Conservation (phyloP, 2,113 vertebrate genomes). For the Neofelis nebulosa region DNA sequence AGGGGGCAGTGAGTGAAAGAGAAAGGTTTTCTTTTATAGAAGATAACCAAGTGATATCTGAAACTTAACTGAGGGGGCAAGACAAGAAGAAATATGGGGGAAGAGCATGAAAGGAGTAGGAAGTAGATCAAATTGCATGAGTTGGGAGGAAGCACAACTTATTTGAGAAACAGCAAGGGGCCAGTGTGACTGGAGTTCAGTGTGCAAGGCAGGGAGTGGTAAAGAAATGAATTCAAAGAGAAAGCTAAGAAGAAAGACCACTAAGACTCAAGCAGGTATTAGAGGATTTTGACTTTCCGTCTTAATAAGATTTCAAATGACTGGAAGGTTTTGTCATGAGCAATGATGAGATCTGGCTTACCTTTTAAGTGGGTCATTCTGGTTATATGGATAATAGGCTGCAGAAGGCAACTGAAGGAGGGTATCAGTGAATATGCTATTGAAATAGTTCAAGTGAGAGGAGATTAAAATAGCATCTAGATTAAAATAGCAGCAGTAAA, state of each 20-base stretch:
- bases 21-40: background rate
- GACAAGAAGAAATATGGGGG: background rate
- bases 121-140: background rate
- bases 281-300: background rate
- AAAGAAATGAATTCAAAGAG: background rate
- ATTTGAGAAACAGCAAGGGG: background rate
- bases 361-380: background rate
- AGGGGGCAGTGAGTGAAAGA: background rate
- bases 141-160: background rate
- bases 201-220: background rate
- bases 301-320: background rate
- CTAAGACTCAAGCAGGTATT: background rate
- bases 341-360: constrained; percentile 7
- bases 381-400: background rate
- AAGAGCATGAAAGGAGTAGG: background rate
- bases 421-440: background rate
- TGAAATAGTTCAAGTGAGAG: background rate
- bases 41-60: background rate
- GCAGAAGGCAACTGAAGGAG: background rate
- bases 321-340: background rate
- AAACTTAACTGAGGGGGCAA: background rate
- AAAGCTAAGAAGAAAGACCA: background rate
- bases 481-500: background rate
- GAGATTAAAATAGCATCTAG: background rate
- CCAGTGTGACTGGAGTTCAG: background rate